Percentiles rank a stretch among this genome's conserved stretches.
phyloP scores from a whole-genome alignment of 2,113 vertebrate species.

The Sinocyclocheilus anshuiensis region DNA sequence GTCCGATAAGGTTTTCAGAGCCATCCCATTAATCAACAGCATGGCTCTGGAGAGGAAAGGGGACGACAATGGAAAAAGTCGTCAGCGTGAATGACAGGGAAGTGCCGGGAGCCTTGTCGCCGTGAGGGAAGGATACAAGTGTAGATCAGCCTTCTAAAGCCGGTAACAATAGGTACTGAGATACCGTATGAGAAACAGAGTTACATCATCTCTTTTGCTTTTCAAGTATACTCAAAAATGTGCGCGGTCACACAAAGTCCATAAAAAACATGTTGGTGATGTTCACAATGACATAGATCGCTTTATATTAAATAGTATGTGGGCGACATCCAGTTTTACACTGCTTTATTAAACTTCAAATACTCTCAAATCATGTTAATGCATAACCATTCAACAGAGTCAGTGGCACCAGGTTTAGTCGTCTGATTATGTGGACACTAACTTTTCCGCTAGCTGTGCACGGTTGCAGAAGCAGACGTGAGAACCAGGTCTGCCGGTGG shows the following conservation, averaged over 20 bases:
- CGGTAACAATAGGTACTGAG: constrained; percentile 4
- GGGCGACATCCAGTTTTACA: not conserved
- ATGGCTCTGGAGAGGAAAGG: constrained; percentile 6
- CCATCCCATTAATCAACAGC: constrained; percentile 52
- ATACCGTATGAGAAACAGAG: not conserved
- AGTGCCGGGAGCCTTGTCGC: not conserved
- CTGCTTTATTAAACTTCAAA: constrained; percentile 17
- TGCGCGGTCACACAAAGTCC: not conserved
- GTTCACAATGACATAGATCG: not conserved
- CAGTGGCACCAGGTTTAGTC: constrained; percentile 19
- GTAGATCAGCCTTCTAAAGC: constrained; percentile 3
- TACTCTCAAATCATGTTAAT: not conserved
- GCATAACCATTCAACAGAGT: constrained; percentile 18
- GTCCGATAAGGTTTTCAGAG: constrained; percentile 30
- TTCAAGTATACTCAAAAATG: not conserved
- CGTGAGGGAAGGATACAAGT: not conserved
- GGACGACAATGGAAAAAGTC: constrained; percentile 28
- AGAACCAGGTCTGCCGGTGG: constrained; percentile 21
- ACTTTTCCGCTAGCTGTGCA: constrained; percentile 48
- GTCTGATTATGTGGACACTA: not conserved
- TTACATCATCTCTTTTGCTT: not conserved
- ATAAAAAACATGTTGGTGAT: not conserved
- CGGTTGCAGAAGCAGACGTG: constrained; percentile 39
- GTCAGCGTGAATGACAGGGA: constrained; percentile 30
- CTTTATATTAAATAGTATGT: not conserved